phyloP scores from a whole-genome alignment of 2,888 invertebrate species.

The Prenolepis imparis region DNA sequence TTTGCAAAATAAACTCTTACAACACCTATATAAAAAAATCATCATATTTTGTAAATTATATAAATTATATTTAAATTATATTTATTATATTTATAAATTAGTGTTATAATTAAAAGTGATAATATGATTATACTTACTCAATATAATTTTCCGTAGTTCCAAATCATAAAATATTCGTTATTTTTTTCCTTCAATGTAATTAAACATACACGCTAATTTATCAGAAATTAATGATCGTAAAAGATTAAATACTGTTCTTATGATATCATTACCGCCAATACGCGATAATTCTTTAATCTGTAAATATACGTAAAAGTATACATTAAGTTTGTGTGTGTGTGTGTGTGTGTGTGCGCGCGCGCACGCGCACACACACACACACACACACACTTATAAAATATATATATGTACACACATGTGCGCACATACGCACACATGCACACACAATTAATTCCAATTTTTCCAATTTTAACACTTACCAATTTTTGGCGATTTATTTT shows the following conservation, averaged over 20 bases:
- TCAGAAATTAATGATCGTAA: neutral
- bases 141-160: neutral
- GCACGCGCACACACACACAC: no score
- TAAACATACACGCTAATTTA: neutral
- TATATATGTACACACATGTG: neutral
- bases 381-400: neutral
- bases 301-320: neutral
- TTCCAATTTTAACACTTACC: no score
- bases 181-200: conserved; percentile 11
- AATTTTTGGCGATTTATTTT: no score
- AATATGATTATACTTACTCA: neutral
- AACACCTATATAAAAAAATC: neutral
- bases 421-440: neutral
- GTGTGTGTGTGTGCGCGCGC: no score
- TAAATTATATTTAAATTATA: no score
- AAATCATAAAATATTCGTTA: conserved; percentile 9
- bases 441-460: no score
- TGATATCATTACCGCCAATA: neutral
- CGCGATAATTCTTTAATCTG: neutral
- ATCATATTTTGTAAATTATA: no score
- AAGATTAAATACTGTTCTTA: neutral
- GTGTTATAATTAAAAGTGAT: conserved; percentile 2
- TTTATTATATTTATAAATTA: neutral
- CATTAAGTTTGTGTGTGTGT: neutral
- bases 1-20: no score